Evolutionary conservation across 2,797 vertebrate genomes (phyloP).

Genomic region (Sebastes paucispinis): DNA sequence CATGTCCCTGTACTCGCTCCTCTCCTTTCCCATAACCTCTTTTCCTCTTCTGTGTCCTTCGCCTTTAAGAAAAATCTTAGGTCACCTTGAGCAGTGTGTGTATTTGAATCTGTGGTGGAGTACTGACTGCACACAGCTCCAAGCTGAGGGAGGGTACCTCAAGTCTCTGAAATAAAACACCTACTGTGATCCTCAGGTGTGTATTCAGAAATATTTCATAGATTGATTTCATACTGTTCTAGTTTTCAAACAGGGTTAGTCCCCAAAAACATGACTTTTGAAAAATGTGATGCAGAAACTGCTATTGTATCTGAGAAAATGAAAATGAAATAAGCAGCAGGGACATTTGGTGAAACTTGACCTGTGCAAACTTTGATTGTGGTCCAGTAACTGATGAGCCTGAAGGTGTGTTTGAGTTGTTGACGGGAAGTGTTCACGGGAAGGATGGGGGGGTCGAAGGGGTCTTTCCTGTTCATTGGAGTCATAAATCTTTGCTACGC

Average conservation of each 20-base stretch:
- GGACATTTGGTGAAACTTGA: neutral
- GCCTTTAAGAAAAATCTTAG: conserved; percentile 4
- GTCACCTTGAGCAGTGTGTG: conserved; percentile 37
- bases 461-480: neutral
- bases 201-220: neutral
- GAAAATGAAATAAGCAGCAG: neutral
- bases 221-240: neutral
- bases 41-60: conserved; percentile 35
- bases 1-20: conserved; percentile 12
- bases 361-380: neutral
- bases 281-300: neutral
- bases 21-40: conserved; percentile 63
- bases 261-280: neutral
- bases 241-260: neutral
- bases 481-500: neutral
- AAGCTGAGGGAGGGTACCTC: neutral
- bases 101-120: neutral
- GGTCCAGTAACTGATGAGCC: neutral
- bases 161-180: neutral
- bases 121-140: neutral
- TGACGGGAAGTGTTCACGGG: conserved; percentile 9
- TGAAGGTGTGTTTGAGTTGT: conserved; percentile 9
- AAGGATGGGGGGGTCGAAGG: neutral
- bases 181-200: neutral
- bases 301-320: neutral